Conservation (phyloP, 2,113 vertebrate species). For the Thomomys bottae region DNA sequence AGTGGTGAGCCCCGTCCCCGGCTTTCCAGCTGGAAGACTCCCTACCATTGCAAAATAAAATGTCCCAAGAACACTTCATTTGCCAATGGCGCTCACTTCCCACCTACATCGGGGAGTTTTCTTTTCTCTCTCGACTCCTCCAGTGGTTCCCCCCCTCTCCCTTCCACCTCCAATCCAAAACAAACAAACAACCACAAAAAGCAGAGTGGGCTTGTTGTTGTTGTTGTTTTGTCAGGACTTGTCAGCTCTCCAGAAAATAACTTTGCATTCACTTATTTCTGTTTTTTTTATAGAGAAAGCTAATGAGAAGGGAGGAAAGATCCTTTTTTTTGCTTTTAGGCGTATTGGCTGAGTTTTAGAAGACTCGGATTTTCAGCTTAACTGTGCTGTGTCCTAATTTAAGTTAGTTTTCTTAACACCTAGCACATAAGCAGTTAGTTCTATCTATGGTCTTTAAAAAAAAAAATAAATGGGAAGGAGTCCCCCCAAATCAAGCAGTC, state of each 20-base stretch:
- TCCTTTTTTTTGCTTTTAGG: conserved; percentile 50
- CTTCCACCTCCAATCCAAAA: not conserved
- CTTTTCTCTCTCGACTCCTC: conserved; percentile 15
- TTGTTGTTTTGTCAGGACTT: conserved; percentile 60
- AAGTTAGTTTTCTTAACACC: conserved; percentile 12
- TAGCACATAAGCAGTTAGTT: not conserved
- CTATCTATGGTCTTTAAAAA: conserved; percentile 45
- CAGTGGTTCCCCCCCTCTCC: conserved; percentile 6
- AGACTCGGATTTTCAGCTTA: conserved; percentile 41
- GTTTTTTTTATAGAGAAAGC: conserved; percentile 35
- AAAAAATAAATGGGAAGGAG: not conserved
- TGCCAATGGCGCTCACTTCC: conserved; percentile 37
- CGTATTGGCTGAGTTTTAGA: not conserved
- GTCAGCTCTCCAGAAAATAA: conserved; percentile 59
- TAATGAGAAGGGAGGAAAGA: not conserved
- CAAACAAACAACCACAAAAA: conserved; percentile 8
- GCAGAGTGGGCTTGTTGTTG: conserved; percentile 44
- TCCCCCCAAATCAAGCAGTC: not conserved
- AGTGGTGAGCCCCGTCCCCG: conserved; percentile 58
- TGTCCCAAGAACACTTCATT: conserved; percentile 65
- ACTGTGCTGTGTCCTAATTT: conserved; percentile 63
- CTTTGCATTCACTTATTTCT: conserved; percentile 54
- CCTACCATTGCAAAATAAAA: conserved; percentile 49
- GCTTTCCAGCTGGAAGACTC: conserved; percentile 49
- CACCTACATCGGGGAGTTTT: conserved; percentile 13